These are phyloP conservation scores for Oreochromis mossambicus DNA, from an alignment of 2,797 vertebrate species.

Conservation along the genomic window DNA sequence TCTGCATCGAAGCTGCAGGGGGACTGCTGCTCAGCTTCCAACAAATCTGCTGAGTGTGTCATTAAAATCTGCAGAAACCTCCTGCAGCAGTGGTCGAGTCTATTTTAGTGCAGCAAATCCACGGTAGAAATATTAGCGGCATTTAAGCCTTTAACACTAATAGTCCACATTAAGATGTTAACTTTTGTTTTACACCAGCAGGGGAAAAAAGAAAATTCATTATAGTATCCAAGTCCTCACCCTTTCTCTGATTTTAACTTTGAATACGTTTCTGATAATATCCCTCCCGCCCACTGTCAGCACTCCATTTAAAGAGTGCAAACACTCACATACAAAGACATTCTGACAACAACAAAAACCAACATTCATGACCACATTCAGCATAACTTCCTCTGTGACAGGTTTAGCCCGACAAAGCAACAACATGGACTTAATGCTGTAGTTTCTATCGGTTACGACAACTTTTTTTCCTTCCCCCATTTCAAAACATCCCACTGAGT, in stretches of 20 bases:
- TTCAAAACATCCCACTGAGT: neutral
- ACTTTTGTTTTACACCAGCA: neutral
- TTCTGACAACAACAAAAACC: slow-evolving; percentile 12
- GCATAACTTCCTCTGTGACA: slow-evolving; percentile 28
- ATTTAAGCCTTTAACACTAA: neutral
- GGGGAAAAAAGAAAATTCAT: neutral
- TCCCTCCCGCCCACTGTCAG: neutral
- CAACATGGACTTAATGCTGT: neutral
- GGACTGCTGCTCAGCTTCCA: slow-evolving; percentile 9
- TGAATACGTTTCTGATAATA: neutral
- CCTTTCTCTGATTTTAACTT: neutral
- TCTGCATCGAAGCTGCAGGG: neutral
- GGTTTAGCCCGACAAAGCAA: neutral
- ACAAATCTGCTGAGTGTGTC: neutral
- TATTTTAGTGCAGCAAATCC: slow-evolving; percentile 32
- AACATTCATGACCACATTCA: slow-evolving; percentile 19
- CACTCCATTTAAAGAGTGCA: slow-evolving; percentile 8
- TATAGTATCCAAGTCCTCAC: slow-evolving; percentile 15
- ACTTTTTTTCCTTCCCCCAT: neutral
- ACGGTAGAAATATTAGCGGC: slow-evolving; percentile 4
- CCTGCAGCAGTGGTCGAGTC: slow-evolving; percentile 13
- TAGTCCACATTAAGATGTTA: neutral
- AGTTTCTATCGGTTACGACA: neutral
- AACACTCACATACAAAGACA: neutral
- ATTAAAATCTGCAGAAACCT: slow-evolving; percentile 2